phyloP scores from a whole-genome alignment of 2,888 invertebrate species.

The Sphaerophoria taeniata region DNA sequence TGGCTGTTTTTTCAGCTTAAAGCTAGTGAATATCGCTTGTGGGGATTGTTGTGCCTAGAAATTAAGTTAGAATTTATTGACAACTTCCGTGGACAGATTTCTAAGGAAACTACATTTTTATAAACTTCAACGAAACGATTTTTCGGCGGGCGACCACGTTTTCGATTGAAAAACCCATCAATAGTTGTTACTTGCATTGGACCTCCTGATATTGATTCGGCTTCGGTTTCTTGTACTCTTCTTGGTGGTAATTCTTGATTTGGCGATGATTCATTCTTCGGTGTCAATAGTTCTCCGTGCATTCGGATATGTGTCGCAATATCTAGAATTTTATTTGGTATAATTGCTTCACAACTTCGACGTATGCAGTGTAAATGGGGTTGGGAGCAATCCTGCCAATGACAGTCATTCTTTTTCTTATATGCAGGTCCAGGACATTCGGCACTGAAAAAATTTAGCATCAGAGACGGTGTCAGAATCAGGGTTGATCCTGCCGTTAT shows the following conservation, averaged over 20 bases:
- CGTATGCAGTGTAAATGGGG: constrained; percentile 76
- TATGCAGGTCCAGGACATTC: constrained; percentile 30
- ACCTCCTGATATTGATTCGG: constrained; percentile 55
- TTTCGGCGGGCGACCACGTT: constrained; percentile 98
- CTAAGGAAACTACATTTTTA: constrained; percentile 87
- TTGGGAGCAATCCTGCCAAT: constrained; percentile 35
- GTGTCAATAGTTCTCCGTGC: constrained; percentile 65
- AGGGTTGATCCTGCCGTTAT: constrained; percentile 11
- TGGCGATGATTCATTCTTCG: constrained; percentile 5
- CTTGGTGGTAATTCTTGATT: background rate
- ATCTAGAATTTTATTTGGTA: constrained; percentile 73
- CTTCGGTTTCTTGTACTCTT: no score
- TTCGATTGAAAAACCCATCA: constrained; percentile 96
- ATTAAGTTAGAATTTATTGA: constrained; percentile 24
- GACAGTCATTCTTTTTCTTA: background rate
- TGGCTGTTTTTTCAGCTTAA: constrained; percentile 90
- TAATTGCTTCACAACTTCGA: constrained; percentile 75
- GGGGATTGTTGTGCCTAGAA: constrained; percentile 87
- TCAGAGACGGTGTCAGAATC: constrained; percentile 36
- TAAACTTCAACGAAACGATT: constrained; percentile 96
- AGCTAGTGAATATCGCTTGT: constrained; percentile 96
- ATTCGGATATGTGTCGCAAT: constrained; percentile 76
- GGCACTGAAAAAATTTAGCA: constrained; percentile 51
- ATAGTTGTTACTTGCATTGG: constrained; percentile 86
- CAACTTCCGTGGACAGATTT: background rate